Evolutionary conservation across 2,797 vertebrate genomes (phyloP), one percentile per base, ranked within the genome.

Genomic region (Echeneis naucrates): DNA sequence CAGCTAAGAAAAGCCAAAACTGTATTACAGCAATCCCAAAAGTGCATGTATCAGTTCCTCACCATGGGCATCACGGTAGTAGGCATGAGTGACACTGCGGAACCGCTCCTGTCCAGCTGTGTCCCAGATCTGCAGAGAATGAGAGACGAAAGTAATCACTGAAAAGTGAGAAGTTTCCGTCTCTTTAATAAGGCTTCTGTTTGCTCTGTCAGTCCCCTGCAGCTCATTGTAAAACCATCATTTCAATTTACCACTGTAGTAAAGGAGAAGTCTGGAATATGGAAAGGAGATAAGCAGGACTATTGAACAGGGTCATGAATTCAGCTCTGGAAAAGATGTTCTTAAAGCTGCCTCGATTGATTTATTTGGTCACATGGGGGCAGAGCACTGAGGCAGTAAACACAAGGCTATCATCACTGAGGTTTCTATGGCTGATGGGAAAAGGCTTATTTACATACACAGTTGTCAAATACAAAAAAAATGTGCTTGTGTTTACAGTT

Each of bases 1-100:
- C n/a, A 19, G n/a, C 38, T 61, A n/a, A 17, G n/a, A 61, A 35
- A 63, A 23, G 23, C 6, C 19, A 23, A 62, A 75, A 53, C 17
- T 47, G 7, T 3, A 8, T 45, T 35, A 51, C 4, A 42, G 44
- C n/a, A 48, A 56, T 66, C 13, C 57, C 1, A 61, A 13, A 56
- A 38, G 55, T 55, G 44, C 53, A 21, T 26, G 42, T 38, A 21
- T n/a, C 35, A 8, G 53, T 53, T 38, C 68, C 95, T 96, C 89
- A 97, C 96, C 96, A 0, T 97, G 93, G 44, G 96, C 96, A 0
- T 97, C 96, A 0, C 96, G 93, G 84, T 96, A 97, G 86, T 97
- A 97, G 52, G 96, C 95, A 0, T 97, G 96, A 33, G 96, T 97
- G 73, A 97, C 95, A 0, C 96, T 97, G 63, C 96, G 94, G 86